Evolutionary conservation across 1,140 invertebrate species (phyloP).

Genomic region (Drosophila parvula): DNA sequence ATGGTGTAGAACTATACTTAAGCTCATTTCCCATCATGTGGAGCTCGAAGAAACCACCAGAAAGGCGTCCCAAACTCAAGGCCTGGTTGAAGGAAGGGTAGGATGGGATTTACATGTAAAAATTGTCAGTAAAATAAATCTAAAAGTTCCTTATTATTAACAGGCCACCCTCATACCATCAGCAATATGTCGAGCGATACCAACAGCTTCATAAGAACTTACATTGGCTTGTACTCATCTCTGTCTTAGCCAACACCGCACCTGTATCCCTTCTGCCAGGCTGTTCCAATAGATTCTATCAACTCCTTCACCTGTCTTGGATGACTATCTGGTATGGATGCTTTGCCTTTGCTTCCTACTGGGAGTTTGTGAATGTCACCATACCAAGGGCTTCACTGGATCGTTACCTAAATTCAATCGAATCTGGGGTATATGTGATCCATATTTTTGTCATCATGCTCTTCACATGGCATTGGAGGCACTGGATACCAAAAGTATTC

Average conservation of each 20-base stretch:
- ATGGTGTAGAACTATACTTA: too few species aligned
- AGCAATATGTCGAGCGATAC: not conserved
- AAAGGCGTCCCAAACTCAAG: not conserved
- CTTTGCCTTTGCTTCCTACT: constrained; percentile 34
- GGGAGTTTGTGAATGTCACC: constrained; percentile 30
- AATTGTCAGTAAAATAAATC: not conserved
- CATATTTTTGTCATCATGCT: constrained; percentile 47
- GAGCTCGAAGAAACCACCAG: constrained; percentile 10
- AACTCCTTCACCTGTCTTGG: constrained; percentile 50
- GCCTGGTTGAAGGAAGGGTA: not conserved
- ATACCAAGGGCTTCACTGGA: constrained; percentile 27
- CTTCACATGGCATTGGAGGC: constrained; percentile 33
- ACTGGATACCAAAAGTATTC: constrained; percentile 26
- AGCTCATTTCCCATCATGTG: constrained; percentile 11
- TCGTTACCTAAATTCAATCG: constrained; percentile 49
- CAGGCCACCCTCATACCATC: not conserved
- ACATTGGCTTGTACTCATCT: constrained; percentile 39
- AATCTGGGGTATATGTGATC: constrained; percentile 48
- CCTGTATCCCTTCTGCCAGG: constrained; percentile 39
- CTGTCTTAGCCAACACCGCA: constrained; percentile 42
- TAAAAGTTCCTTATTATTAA: too few species aligned
- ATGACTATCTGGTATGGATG: constrained; percentile 33
- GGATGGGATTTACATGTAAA: not conserved
- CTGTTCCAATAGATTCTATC: not conserved
- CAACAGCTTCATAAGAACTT: constrained; percentile 24